Evolutionary conservation across 2,888 invertebrate species (phyloP).

Genomic region (Busseola fusca): DNA sequence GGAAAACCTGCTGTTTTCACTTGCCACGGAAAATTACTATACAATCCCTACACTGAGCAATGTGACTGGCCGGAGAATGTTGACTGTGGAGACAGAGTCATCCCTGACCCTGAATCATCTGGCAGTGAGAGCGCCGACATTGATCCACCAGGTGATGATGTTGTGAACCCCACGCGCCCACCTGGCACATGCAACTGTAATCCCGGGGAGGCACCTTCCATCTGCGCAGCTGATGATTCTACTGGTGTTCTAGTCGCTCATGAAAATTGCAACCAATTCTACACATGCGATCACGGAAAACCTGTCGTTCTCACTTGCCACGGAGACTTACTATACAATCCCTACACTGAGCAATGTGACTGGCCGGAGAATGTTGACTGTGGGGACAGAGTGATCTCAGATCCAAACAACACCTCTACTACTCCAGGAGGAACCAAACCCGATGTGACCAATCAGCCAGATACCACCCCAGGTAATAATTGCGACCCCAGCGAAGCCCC

Average conservation of each 20-base stretch:
- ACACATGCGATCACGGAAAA: not conserved
- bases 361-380: slow-evolving; percentile 69
- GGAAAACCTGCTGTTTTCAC: slow-evolving; percentile 56
- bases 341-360: slow-evolving; percentile 66
- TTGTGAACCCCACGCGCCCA: slow-evolving; percentile 21
- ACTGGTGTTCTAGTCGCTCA: slow-evolving; percentile 66
- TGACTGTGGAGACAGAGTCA: slow-evolving; percentile 63
- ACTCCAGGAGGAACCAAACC: not conserved
- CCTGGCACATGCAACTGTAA: slow-evolving; percentile 1
- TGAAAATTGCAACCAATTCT: slow-evolving; percentile 72
- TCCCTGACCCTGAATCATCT: slow-evolving; percentile 21
- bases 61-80: slow-evolving; percentile 71
- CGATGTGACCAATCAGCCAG: no score
- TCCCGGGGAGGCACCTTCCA: slow-evolving; percentile 64
- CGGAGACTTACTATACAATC: not conserved
- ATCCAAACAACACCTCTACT: not conserved
- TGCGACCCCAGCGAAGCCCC: slow-evolving; percentile 65
- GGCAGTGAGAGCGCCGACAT: slow-evolving; percentile 32
- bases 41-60: slow-evolving; percentile 59
- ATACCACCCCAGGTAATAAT: slow-evolving; percentile 31
- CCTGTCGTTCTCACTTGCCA: not conserved
- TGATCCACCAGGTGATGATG: slow-evolving; percentile 19
- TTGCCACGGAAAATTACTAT: slow-evolving; percentile 56
- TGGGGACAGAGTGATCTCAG: slow-evolving; percentile 60
- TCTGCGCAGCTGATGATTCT: slow-evolving; percentile 65